These are phyloP conservation scores for Plebejus argus DNA, from an alignment of 2,888 invertebrate species.

Conservation along the genomic window DNA sequence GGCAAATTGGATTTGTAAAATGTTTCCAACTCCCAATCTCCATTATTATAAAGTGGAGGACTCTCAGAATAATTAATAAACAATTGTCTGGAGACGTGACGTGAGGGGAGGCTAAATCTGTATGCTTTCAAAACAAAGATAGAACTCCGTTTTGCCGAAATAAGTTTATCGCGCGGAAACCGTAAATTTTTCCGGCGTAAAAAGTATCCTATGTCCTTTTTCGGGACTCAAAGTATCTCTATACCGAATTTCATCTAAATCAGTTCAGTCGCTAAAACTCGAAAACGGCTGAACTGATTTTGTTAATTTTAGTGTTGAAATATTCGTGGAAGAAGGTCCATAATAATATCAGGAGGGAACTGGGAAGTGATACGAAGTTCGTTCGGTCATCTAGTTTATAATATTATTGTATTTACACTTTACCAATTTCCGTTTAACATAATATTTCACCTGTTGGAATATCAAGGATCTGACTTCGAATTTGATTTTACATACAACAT, in stretches of 20 bases:
- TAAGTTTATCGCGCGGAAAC: too few species aligned
- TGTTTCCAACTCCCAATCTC: conserved; percentile 43
- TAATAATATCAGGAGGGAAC: too few species aligned
- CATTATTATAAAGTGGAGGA: conserved; percentile 42
- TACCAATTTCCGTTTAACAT: neutral
- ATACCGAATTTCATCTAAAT: too few species aligned
- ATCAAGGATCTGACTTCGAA: conserved; percentile 24
- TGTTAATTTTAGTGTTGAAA: too few species aligned
- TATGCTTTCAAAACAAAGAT: neutral
- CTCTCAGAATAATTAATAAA: conserved; percentile 53
- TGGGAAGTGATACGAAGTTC: too few species aligned
- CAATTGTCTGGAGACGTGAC: conserved; percentile 50
- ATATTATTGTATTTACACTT: neutral
- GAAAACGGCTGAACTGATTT: too few species aligned
- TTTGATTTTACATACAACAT: conserved; percentile 20
- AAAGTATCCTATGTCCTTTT: too few species aligned
- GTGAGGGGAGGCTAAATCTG: conserved; percentile 41
- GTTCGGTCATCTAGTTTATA: too few species aligned
- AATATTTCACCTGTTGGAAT: neutral
- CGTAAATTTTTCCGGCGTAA: too few species aligned
- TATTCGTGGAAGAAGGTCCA: too few species aligned
- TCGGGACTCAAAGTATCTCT: too few species aligned
- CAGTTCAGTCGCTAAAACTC: too few species aligned
- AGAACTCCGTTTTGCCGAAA: neutral
- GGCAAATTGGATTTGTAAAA: conserved; percentile 36